A percentile compares a stretch with the other conserved stretches of the same genome.
phyloP scores from a whole-genome alignment of 30 jellyfish, hydroid and myxozoan species.

The Pelagia noctiluca region DNA sequence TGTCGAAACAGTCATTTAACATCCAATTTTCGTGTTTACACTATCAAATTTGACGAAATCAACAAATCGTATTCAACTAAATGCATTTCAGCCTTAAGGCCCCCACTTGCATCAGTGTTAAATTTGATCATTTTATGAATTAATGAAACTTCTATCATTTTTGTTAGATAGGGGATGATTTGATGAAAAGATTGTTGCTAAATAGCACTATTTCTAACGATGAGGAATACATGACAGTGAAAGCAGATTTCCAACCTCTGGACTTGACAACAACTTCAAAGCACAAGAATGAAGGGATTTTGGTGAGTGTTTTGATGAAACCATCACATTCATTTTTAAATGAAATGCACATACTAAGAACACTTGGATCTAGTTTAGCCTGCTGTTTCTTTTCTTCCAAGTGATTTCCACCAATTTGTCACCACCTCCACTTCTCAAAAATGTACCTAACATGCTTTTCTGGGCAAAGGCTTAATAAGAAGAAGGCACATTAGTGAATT shows the following conservation, averaged over 20 bases:
- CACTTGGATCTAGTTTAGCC: no score
- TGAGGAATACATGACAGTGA: conserved; percentile 46
- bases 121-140: background rate
- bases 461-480: background rate
- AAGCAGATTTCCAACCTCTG: conserved; percentile 42
- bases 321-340: no score
- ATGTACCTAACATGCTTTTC: background rate
- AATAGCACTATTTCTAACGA: conserved; percentile 28
- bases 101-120: no score
- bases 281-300: background rate
- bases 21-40: no score
- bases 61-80: no score
- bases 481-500: background rate
- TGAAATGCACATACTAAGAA: no score
- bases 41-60: no score
- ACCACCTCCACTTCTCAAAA: background rate
- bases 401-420: background rate
- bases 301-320: conserved; percentile 15
- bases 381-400: no score
- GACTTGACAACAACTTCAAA: conserved; percentile 32
- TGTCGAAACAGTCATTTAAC: no score
- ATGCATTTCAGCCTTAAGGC: no score
- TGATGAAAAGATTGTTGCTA: conserved; percentile 25
- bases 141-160: background rate
- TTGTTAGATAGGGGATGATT: conserved; percentile 19